phyloP scores from a whole-genome alignment of 1,140 invertebrate genomes.

The Laupala kohalensis region DNA sequence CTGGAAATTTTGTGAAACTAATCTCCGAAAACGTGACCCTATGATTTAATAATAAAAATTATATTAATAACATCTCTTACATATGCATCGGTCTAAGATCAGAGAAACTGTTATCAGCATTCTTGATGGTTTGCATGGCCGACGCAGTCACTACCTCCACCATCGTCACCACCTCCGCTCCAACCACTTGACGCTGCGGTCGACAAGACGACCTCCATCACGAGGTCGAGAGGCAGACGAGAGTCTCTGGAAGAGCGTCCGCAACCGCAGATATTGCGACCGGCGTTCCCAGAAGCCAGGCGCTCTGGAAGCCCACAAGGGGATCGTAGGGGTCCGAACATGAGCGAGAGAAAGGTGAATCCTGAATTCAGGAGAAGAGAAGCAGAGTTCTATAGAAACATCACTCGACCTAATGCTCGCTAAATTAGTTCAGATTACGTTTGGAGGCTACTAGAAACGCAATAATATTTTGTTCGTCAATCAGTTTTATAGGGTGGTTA shows the following conservation, averaged over 20 bases:
- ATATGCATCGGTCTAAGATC: too few relatives aligned
- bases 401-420: background rate
- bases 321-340: too few relatives aligned
- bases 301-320: background rate
- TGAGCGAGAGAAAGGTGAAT: background rate
- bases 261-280: background rate
- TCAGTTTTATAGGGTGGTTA: too few relatives aligned
- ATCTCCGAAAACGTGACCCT: too few relatives aligned
- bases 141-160: too few relatives aligned
- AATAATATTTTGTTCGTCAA: background rate
- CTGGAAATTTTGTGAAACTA: too few relatives aligned
- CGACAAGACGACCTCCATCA: background rate
- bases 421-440: background rate
- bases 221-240: background rate
- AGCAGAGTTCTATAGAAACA: background rate
- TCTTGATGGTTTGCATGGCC: background rate
- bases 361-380: too few relatives aligned
- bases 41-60: too few relatives aligned
- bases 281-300: background rate
- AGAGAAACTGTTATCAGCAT: too few relatives aligned
- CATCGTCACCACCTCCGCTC: too few relatives aligned
- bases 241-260: background rate
- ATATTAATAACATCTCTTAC: too few relatives aligned
- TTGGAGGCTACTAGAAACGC: background rate
- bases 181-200: background rate